Evolutionary conservation across 2,113 vertebrate species (phyloP).

Genomic region (Sylvia atricapilla): DNA sequence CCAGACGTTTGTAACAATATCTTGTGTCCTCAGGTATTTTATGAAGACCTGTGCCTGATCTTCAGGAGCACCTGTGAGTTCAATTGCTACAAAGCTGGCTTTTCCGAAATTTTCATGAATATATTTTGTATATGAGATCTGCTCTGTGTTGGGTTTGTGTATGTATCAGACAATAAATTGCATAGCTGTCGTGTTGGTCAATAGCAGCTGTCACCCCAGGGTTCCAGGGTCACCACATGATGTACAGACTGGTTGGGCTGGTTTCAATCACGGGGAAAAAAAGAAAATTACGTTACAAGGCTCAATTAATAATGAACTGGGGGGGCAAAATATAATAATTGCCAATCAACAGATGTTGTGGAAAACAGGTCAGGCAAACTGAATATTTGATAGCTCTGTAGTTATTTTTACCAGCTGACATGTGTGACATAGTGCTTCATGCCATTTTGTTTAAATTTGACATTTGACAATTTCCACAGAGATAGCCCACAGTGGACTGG

Average conservation of each 20-base stretch:
- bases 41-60: background rate
- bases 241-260: background rate
- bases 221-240: background rate
- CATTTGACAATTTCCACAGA: background rate
- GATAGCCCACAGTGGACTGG: background rate
- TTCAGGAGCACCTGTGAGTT: background rate
- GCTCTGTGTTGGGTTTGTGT: background rate
- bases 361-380: background rate
- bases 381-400: background rate
- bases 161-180: background rate
- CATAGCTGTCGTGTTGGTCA: background rate
- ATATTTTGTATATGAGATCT: background rate
- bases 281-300: background rate
- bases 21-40: background rate
- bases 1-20: rapidly evolving
- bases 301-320: background rate
- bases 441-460: background rate
- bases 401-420: background rate
- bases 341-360: background rate
- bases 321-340: background rate
- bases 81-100: background rate
- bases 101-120: background rate
- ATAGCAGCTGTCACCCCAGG: background rate
- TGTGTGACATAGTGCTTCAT: background rate
- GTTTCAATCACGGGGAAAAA: background rate